These are phyloP conservation scores for Crypturellus tataupa DNA, from an alignment of 2,797 vertebrate genomes.

Conservation along the genomic window DNA sequence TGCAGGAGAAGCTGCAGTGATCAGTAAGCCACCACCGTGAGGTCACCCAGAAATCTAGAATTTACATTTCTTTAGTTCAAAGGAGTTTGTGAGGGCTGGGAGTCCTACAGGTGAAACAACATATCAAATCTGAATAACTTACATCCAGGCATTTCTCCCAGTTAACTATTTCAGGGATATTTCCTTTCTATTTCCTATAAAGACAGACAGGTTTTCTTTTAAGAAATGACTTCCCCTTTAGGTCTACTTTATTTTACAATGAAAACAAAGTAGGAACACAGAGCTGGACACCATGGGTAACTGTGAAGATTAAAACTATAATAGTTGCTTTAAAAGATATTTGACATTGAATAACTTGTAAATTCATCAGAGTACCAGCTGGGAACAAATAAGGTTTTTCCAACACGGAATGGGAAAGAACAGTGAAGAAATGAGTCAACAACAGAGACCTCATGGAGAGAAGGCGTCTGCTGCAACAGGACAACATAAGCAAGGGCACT, in stretches of 20 bases:
- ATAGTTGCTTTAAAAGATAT: background rate
- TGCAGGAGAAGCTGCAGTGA: background rate
- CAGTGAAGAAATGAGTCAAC: background rate
- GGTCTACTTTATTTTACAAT: background rate
- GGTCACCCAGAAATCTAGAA: background rate
- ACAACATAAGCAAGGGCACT: slow-evolving; percentile 25
- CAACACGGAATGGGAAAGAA: slow-evolving; percentile 11
- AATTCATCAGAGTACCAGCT: slow-evolving; percentile 10
- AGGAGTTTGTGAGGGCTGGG: background rate
- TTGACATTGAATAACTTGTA: slow-evolving; percentile 5
- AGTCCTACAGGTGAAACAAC: background rate
- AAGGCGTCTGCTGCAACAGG: slow-evolving; percentile 25
- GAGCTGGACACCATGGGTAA: background rate
- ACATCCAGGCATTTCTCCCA: background rate
- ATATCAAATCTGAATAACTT: background rate
- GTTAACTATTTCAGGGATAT: background rate
- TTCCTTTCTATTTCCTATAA: background rate
- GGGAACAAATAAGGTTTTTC: slow-evolving; percentile 6
- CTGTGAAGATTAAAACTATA: background rate
- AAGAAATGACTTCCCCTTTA: background rate
- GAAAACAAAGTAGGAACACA: background rate
- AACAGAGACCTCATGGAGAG: background rate
- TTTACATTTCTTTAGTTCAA: background rate
- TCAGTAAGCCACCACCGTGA: background rate
- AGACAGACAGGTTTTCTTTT: background rate